phyloP scores from a whole-genome alignment of 2,888 invertebrate genomes.

The Neoitamus cyanurus region DNA sequence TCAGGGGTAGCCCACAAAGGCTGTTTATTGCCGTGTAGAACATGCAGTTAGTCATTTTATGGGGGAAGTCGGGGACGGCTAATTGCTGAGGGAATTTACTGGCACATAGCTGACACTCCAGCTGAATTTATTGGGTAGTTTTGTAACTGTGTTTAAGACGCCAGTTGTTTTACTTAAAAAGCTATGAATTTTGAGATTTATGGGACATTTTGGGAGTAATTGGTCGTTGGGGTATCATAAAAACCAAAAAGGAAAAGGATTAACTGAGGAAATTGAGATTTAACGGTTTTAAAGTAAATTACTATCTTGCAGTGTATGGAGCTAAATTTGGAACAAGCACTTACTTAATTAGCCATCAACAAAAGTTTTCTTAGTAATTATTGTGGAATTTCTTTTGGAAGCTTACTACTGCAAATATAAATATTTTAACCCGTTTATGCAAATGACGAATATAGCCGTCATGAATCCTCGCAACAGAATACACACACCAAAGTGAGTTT shows the following conservation, averaged over 20 bases:
- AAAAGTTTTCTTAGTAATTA: too few species aligned
- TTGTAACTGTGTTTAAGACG: not conserved
- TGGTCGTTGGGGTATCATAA: not conserved
- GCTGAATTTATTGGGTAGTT: not conserved
- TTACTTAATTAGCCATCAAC: too few species aligned
- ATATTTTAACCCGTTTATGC: too few species aligned
- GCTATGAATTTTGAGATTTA: not conserved
- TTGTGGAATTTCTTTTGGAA: too few species aligned
- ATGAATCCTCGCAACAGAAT: too few species aligned
- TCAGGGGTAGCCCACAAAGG: not conserved
- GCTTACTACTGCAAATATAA: too few species aligned
- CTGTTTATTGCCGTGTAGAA: not conserved
- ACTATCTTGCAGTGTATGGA: too few species aligned
- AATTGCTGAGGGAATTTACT: not conserved
- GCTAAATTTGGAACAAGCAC: too few species aligned
- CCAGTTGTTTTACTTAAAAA: not conserved
- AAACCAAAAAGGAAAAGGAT: not conserved
- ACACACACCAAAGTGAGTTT: too few species aligned
- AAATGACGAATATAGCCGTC: too few species aligned
- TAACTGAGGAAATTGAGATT: not conserved
- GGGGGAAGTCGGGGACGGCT: not conserved
- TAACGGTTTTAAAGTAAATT: not conserved
- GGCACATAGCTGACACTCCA: not conserved
- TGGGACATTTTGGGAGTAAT: not conserved
- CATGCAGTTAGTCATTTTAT: not conserved